phyloP scores from a whole-genome alignment of 2,888 invertebrate genomes.

The Ichneumoninae sp. region DNA sequence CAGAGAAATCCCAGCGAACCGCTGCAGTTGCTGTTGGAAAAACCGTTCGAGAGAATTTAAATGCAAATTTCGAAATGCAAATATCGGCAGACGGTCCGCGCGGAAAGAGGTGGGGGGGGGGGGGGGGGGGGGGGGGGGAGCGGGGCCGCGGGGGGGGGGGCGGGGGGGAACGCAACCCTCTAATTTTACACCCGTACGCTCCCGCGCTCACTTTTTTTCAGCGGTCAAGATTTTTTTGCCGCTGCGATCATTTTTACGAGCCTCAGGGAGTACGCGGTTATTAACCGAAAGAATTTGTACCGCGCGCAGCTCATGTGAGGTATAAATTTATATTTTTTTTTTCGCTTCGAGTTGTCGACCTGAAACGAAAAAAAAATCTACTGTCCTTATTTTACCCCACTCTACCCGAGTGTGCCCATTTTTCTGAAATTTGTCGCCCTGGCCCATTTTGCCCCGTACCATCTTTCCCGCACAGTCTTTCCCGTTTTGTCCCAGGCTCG shows the following conservation, averaged over 20 bases:
- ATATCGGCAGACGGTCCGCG: slow-evolving; percentile 53
- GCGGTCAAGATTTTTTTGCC: not conserved
- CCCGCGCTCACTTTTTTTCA: slow-evolving; percentile 19
- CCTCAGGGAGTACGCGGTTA: not conserved
- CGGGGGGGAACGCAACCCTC: slow-evolving; percentile 34
- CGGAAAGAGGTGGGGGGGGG: slow-evolving; percentile 27
- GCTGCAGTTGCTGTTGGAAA: slow-evolving; percentile 43
- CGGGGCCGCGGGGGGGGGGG: not conserved
- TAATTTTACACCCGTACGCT: slow-evolving; percentile 45
- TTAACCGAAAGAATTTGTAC: slow-evolving; percentile 1
- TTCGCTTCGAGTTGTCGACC: not conserved
- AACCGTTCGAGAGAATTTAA: slow-evolving; percentile 66
- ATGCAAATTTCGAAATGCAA: slow-evolving; percentile 69
- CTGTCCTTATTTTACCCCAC: no score
- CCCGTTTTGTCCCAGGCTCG: no score
- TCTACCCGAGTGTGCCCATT: no score
- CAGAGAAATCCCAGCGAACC: slow-evolving; percentile 35
- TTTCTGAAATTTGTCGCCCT: no score
- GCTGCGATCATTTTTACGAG: not conserved
- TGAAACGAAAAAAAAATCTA: no score
- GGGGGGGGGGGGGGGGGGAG: no score
- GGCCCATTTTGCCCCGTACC: no score
- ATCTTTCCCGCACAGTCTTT: no score
- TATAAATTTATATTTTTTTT: not conserved
- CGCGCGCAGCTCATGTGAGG: not conserved